Conservation (phyloP, 2,113 vertebrate species). For the Pycnonotus jocosus region DNA sequence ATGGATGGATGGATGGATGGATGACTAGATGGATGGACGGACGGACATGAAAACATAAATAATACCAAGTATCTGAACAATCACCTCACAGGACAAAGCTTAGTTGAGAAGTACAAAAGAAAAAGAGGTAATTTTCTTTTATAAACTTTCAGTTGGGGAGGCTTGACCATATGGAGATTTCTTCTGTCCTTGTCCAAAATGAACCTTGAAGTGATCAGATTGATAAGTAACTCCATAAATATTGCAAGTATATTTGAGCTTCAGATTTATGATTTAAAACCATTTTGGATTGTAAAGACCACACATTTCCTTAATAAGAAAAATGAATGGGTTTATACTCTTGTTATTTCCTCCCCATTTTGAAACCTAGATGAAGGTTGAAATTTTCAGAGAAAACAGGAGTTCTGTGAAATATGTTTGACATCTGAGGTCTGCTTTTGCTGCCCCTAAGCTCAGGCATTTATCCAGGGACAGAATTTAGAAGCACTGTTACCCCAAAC, state of each 20-base stretch:
- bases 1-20: not conserved
- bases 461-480: not conserved
- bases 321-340: not conserved
- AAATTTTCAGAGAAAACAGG: not conserved
- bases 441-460: not conserved
- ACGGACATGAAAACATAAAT: not conserved
- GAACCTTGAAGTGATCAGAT: not conserved
- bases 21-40: not conserved
- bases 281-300: not conserved
- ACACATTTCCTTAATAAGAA: not conserved
- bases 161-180: not conserved
- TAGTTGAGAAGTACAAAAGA: not conserved
- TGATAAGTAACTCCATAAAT: not conserved
- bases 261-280: not conserved
- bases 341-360: not conserved
- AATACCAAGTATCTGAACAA: not conserved
- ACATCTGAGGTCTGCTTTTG: not conserved
- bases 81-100: not conserved
- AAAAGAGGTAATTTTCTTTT: not conserved
- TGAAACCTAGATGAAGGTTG: not conserved
- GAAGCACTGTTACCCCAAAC: not conserved
- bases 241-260: not conserved
- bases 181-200: not conserved
- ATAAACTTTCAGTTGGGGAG: not conserved
- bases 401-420: not conserved